A percentile compares a stretch with the other conserved stretches of the same genome.
Conservation (phyloP, 2,113 vertebrate species). For the Turnix velox region DNA sequence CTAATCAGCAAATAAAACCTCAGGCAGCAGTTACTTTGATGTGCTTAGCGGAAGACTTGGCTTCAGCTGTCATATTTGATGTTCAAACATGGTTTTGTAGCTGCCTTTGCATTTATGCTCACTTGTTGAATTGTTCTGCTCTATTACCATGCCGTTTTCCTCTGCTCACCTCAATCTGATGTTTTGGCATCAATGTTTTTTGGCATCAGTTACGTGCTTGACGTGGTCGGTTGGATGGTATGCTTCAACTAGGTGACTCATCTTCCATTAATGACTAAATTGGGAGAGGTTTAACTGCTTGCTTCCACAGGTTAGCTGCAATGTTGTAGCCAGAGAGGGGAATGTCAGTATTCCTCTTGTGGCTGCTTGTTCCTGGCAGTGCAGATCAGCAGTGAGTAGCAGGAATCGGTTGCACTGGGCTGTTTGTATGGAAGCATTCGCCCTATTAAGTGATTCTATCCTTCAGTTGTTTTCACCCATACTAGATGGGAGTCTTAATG, state of each 20-base stretch:
- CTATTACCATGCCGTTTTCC: not conserved
- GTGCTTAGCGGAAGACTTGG: not conserved
- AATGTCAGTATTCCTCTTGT: not conserved
- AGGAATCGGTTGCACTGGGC: not conserved
- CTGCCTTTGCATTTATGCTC: not conserved
- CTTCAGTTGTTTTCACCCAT: not conserved
- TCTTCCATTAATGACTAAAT: not conserved
- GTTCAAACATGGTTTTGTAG: constrained; percentile 8
- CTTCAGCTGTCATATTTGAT: not conserved
- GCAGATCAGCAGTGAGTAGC: not conserved
- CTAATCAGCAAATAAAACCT: not conserved
- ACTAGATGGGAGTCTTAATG: not conserved
- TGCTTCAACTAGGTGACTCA: not conserved
- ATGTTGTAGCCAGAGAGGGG: not conserved
- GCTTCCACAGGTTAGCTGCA: not conserved
- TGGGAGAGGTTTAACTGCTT: constrained; percentile 35
- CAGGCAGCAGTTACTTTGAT: not conserved
- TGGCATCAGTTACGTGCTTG: not conserved
- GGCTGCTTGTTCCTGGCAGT: not conserved
- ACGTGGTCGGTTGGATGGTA: not conserved
- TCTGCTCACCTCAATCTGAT: not conserved
- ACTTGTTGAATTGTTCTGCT: constrained; percentile 4
- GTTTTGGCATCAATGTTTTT: not conserved
- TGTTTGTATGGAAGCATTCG: not conserved
- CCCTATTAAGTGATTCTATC: not conserved